Base-by-base conservation (phyloP, 2,113 vertebrate species). In the Tautogolabrus adspersus region DNA sequence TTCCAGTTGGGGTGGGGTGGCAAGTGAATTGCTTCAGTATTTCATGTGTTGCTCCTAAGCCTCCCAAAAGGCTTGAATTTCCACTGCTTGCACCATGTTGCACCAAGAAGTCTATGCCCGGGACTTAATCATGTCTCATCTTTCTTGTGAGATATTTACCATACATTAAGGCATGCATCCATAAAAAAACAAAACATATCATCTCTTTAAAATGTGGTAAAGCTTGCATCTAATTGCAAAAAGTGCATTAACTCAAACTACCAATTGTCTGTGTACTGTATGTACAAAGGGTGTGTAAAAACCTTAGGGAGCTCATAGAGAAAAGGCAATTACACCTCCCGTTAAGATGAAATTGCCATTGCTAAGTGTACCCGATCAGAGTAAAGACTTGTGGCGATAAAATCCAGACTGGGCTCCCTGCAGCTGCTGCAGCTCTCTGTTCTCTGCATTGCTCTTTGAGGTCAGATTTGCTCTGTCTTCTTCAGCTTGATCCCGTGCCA, bases 401-500 rank as follows among this genome's bases (percentile, higher is more conserved):
- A 87, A 86, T 54, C 38, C 57, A 85, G 58, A 69, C 63, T 85
- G 30, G 10, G 8, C 8, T 83, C 47, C 26, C 77, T 67, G 77
- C 69, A 66, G 74, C 77, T 70, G 65, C 72, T 72, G 75, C 66
- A 83, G 54, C 63, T 71, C 13, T 66, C 40, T 26, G 63, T 67
- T 86, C 66, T 58, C 60, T 79, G 42, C 64, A 42, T 80, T 49
- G 0, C 26, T 86, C 75, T 89, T 79, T 86, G 82, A 86, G 79
- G 83, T 82, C 75, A 79, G 66, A 85, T 82, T 71, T 77, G 62
- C 22, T 85, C 72, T 73, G 62, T 79, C 78, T 81, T 82, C 63
- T 63, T 70, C 54, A 44, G 51, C 66, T 83, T 88, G 81, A 88
- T 74, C 65, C 65, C 69, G 56, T 84, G 86, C 81, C 90, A 93